Conservation (phyloP, 2,797 vertebrate genomes). For the Thalassophryne amazonica region DNA sequence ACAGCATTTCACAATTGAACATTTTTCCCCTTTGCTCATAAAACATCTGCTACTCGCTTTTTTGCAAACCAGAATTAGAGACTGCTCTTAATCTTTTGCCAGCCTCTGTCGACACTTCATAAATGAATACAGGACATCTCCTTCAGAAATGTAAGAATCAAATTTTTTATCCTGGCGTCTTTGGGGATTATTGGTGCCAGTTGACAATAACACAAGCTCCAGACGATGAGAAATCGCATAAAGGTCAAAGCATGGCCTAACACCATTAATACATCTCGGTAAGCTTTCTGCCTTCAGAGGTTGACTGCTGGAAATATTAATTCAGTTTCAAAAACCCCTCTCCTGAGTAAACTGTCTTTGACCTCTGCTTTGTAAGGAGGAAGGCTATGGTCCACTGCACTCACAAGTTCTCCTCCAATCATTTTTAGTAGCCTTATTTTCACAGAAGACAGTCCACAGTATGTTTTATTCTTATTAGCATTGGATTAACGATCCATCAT, state of each 20-base stretch:
- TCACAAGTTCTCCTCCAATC: slow-evolving; percentile 42
- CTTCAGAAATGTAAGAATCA: slow-evolving; percentile 45
- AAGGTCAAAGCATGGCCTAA: slow-evolving; percentile 67
- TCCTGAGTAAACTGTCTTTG: slow-evolving; percentile 27
- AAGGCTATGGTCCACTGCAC: slow-evolving; percentile 45
- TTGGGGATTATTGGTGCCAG: slow-evolving; percentile 61
- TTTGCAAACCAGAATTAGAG: not conserved
- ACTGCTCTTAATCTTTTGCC: not conserved
- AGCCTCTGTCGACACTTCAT: slow-evolving; percentile 2
- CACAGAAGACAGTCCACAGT: slow-evolving; percentile 47
- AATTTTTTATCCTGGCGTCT: slow-evolving; percentile 58
- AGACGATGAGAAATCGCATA: slow-evolving; percentile 47
- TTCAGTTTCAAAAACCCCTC: slow-evolving; percentile 54
- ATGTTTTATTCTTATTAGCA: slow-evolving; percentile 61
- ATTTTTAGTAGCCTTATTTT: slow-evolving; percentile 37
- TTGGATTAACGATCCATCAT: slow-evolving; percentile 49
- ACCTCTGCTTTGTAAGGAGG: slow-evolving; percentile 17
- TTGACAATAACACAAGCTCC: slow-evolving; percentile 53
- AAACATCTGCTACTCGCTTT: not conserved
- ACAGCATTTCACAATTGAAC: slow-evolving; percentile 9
- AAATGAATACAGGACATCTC: slow-evolving; percentile 16
- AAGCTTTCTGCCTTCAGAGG: slow-evolving; percentile 56
- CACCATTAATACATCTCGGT: slow-evolving; percentile 67
- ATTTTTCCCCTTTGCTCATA: not conserved
- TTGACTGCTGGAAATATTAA: slow-evolving; percentile 59